Evolutionary conservation across 1,140 invertebrate genomes (phyloP).

Genomic region (Parasteatoda tepidariorum): DNA sequence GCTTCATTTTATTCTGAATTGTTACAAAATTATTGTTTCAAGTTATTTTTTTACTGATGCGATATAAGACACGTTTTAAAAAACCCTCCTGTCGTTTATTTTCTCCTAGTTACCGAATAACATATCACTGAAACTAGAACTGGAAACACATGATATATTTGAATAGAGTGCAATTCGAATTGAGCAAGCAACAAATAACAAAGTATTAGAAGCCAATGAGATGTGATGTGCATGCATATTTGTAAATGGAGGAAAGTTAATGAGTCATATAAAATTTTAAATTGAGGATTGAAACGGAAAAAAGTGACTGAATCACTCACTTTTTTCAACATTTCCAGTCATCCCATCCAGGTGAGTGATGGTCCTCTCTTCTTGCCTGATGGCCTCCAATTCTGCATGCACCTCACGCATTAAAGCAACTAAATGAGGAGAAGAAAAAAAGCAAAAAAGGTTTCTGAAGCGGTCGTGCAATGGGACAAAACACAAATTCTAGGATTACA

Average conservation of each 20-base stretch:
- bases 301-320: conserved; percentile 50
- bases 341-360: conserved; percentile 49
- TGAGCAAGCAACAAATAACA: background rate
- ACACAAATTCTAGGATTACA: conserved; percentile 30
- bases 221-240: background rate
- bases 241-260: background rate
- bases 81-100: no score
- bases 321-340: conserved; percentile 52
- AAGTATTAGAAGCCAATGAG: no score
- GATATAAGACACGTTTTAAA: no score
- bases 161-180: background rate
- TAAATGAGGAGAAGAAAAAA: conserved; percentile 53
- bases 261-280: background rate
- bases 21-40: no score
- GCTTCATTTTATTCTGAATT: no score
- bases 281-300: conserved; percentile 31
- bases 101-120: no score
- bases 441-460: conserved; percentile 44
- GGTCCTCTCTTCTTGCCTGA: conserved; percentile 64
- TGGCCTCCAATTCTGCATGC: conserved; percentile 64
- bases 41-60: no score
- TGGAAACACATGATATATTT: background rate
- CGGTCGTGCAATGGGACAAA: conserved; percentile 44
- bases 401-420: conserved; percentile 65
- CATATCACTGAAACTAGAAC: background rate